phyloP scores from a whole-genome alignment of 2,888 invertebrate species.

The Neoaliturus tenellus region DNA sequence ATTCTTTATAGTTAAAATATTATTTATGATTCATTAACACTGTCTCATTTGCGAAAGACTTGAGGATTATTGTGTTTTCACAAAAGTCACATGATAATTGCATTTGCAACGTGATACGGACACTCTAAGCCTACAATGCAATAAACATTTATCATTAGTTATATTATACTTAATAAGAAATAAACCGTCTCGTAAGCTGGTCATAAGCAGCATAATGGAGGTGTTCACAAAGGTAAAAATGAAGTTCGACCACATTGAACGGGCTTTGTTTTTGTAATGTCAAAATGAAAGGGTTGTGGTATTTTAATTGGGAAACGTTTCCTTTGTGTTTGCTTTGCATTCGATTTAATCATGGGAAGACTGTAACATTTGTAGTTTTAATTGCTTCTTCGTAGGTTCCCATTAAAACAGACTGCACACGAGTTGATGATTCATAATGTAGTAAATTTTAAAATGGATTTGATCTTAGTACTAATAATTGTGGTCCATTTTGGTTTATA shows the following conservation, averaged over 20 bases:
- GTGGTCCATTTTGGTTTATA: too few species aligned
- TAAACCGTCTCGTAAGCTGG: neutral
- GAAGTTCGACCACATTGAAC: neutral
- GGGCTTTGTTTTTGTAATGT: conserved; percentile 10
- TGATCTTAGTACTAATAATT: too few species aligned
- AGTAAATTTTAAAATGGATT: too few species aligned
- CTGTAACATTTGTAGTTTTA: conserved; percentile 12
- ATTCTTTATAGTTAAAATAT: too few species aligned
- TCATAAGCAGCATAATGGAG: neutral
- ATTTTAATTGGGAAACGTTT: conserved; percentile 21
- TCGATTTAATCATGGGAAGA: conserved; percentile 16
- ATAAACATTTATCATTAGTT: too few species aligned
- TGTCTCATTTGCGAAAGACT: too few species aligned
- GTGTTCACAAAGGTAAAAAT: conserved; percentile 16
- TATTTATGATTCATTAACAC: too few species aligned
- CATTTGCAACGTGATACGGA: too few species aligned
- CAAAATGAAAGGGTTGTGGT: conserved; percentile 23
- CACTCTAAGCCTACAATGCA: too few species aligned
- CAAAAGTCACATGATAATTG: too few species aligned
- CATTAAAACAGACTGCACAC: neutral
- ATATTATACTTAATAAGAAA: neutral
- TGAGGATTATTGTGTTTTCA: too few species aligned
- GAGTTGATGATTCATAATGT: too few species aligned
- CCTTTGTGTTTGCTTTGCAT: conserved; percentile 31
- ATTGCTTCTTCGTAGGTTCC: neutral